Base-by-base conservation (phyloP, 2,797 vertebrate genomes). In the Lophius americanus region DNA sequence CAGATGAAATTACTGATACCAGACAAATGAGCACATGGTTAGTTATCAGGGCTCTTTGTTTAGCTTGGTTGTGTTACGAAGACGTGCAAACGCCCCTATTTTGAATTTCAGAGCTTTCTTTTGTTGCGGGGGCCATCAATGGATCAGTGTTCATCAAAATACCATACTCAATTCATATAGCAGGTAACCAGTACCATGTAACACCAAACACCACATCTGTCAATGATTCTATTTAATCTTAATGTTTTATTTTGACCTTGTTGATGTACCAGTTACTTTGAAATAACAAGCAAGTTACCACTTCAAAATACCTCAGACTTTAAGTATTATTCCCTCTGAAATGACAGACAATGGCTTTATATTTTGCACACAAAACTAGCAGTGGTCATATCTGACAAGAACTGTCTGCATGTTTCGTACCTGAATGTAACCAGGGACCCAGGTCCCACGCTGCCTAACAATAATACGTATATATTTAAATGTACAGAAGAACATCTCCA, bases 231-330 rank as follows among this genome's bases (percentile, higher is more conserved):
- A 77, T 48, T 23, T 5, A 42, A 73, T 59, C 80, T 71, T 50
- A 39, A 83, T 90, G 64, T 88, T 85, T 87, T 85, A 84, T 84
- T 88, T 85, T 78, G 80, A 81, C 58, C 82, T 84, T 67, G 83
- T 85, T 88, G 84, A 83, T 73, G 72, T 13, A 73, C 39, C 69
- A 10, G 36, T 13, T 64, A 76, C 70, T 79, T 82, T 82, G 78
- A 85, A 87, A 85, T 90, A 87, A 89, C 11, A 73, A 91, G 82
- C 64, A 79, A 85, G 88, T 81, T 64, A 77, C 84, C 65, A 11
- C 62, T 55, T 64, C 73, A 76, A 68, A 75, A 62, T 79, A 78
- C 76, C 43, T 23, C n/a, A 37, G 66, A 81, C 84, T 86, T 86
- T 85, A 73, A 84, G 79, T 71, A 82, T 63, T 2, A 50, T 9